Evolutionary conservation across 2,113 vertebrate genomes (phyloP).

Genomic region (Nibea coibor): DNA sequence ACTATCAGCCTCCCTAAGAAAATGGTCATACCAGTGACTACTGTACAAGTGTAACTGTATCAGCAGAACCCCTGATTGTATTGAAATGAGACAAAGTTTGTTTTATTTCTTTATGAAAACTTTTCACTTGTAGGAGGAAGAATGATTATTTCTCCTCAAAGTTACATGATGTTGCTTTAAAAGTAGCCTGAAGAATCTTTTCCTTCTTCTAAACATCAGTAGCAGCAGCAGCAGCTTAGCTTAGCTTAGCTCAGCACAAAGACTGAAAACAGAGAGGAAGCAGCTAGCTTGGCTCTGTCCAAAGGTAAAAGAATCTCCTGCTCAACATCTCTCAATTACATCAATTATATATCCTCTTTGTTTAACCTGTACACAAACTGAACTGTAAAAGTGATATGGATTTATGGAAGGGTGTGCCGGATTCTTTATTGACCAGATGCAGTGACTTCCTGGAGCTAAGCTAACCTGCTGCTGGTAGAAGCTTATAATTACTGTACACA

Average conservation of each 20-base stretch:
- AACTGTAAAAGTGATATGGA: background rate
- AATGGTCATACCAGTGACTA: background rate
- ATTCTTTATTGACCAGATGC: background rate
- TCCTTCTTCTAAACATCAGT: background rate
- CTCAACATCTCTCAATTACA: background rate
- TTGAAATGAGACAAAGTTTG: background rate
- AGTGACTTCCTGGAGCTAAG: slow-evolving; percentile 6
- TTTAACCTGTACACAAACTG: background rate
- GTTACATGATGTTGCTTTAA: background rate
- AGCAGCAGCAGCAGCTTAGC: background rate
- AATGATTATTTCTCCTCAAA: background rate
- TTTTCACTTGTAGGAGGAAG: background rate
- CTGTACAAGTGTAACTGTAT: background rate
- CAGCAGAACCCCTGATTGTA: background rate
- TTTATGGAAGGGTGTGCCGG: background rate
- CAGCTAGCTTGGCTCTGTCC: background rate
- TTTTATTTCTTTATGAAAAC: background rate
- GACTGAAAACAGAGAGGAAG: background rate
- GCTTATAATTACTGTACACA: background rate
- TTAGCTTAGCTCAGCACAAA: background rate
- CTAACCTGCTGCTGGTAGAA: fast-evolving
- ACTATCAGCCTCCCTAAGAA: background rate
- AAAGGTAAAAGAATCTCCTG: background rate
- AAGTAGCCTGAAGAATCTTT: no score
- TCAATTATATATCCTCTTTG: background rate